Evolutionary conservation across 1,140 invertebrate genomes (phyloP), one percentile per base, ranked within the genome.

Genomic region (Potamilus streckersoni): DNA sequence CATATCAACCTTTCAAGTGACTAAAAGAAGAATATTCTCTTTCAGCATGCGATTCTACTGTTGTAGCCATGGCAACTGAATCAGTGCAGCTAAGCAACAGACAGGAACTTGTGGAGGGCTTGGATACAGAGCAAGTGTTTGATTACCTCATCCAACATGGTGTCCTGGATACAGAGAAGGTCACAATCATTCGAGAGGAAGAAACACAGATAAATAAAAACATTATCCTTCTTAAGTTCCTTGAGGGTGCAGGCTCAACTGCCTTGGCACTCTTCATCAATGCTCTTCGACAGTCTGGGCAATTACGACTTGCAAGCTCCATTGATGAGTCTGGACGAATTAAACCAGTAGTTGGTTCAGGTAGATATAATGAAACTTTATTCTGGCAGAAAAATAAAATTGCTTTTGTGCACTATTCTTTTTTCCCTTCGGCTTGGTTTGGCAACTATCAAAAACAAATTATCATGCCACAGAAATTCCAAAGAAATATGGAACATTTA

Each of bases 71-170:
- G 75, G 20, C 75, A 57, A 71, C 67, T 6, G 27, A 49, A 17
- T 64, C 66, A 17, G 19, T 69, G 49, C 76, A 81, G 60, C 79
- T 88, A 60, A 82, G 78, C 23, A 76, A 75, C 56, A 71, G 82
- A 49, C 77, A 82, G 49, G 87, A 89, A 57, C 79, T 89, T 57
- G 80, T 89, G 2, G 82, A 89, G 66, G 78, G 82, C n/a, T 79
- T 89, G 56, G 88, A 89, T 70, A 80, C 86, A 14, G 87, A 89
- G 31, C 82, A 83, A 38, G 83, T 88, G 27, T 84, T 87, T 56
- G 88, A 86, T 69, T 89, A 89, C 73, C 82, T 89, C 12, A 67
- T 87, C n/a, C 87, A 88, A 68, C 86, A 89, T 79, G 85, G 88
- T 6, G 87, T 85, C 20, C 79, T 89, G 17, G 80, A 85, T 62